Evolutionary conservation across 37 sponge, comb jelly and placozoan species (phyloP), one percentile per base, ranked within the genome.

Genomic region (Agelas oroides): DNA sequence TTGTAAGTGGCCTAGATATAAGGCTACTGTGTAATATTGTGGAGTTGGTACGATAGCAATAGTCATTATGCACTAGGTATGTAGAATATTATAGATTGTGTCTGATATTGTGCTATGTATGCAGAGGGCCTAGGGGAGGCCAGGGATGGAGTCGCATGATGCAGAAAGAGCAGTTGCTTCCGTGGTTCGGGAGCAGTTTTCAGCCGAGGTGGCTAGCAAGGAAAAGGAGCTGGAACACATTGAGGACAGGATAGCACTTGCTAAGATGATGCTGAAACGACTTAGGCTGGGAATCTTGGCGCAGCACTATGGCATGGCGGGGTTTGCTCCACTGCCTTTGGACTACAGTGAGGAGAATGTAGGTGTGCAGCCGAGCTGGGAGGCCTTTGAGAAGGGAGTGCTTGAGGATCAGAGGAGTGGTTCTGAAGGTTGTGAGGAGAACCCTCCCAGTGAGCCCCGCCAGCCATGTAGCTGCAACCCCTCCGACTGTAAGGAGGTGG

Each of bases 251-350:
- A 89, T 89, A n/a, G 64, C 31, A 13, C 84, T 83, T 30, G 84
- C 89, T 5, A 89, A 83, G 76, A 24, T 82, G 56, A 69, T 78
- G 77, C 72, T 89, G n/a, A 78, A 89, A 36, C 65, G 82, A 37
- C 73, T 89, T 33, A 57, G 89, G 11, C 73, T 89, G 5, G 82
- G 77, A n/a, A 66, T 89, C 14, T 59, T 89, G 46, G 77, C 84
- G 8, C 89, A 83, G 65, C 84, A 89, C 24, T 78, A 78, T 28
- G 84, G 84, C 24, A 32, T 71, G 25, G 66, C 82, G 0, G 88
- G 67, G 25, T 80, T 87, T 52, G 77, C 40, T 60, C 86, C 77
- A 0, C 57, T 69, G 20, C 65, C 60, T 0, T 55, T 74, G 21
- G 86, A 86, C 32, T 86, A 78, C 71, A 69, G 86, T n/a, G 41